A percentile compares a stretch with the other conserved stretches of the same genome.
Conservation (phyloP, 2,888 invertebrate species). For the Alloscopus bannaensis region DNA sequence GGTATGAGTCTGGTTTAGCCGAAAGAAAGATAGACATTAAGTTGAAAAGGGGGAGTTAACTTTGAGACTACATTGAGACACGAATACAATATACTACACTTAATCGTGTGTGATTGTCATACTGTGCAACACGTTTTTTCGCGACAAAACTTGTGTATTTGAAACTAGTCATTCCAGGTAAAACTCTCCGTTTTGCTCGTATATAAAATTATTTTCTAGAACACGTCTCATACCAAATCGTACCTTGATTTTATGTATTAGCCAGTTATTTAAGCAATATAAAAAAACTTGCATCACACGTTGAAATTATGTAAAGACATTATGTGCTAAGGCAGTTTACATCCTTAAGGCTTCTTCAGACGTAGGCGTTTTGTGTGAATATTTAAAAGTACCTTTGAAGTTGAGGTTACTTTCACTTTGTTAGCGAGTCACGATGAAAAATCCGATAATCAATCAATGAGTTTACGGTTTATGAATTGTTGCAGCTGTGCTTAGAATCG, state of each 20-base stretch:
- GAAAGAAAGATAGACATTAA: too few relatives aligned
- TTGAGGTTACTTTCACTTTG: too few relatives aligned
- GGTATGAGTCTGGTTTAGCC: too few relatives aligned
- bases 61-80: too few relatives aligned
- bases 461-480: too few relatives aligned
- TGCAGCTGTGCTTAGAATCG: too few relatives aligned
- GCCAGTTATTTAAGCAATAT: slow-evolving; percentile 31
- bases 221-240: slow-evolving; percentile 19
- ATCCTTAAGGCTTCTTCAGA: too few relatives aligned
- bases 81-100: too few relatives aligned
- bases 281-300: slow-evolving; percentile 31
- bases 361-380: neutral
- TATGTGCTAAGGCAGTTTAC: slow-evolving; percentile 33
- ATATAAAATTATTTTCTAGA: slow-evolving; percentile 22
- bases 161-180: slow-evolving; percentile 60
- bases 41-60: too few relatives aligned
- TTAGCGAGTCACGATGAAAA: too few relatives aligned
- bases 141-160: slow-evolving; percentile 41
- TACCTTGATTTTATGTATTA: slow-evolving; percentile 44
- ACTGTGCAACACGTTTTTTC: neutral
- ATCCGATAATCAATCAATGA: too few relatives aligned
- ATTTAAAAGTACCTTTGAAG: neutral
- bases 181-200: neutral
- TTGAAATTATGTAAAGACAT: slow-evolving; percentile 64
- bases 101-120: too few relatives aligned